Base-by-base conservation (phyloP, 2,113 vertebrate genomes). In the Oryzias woworae region DNA sequence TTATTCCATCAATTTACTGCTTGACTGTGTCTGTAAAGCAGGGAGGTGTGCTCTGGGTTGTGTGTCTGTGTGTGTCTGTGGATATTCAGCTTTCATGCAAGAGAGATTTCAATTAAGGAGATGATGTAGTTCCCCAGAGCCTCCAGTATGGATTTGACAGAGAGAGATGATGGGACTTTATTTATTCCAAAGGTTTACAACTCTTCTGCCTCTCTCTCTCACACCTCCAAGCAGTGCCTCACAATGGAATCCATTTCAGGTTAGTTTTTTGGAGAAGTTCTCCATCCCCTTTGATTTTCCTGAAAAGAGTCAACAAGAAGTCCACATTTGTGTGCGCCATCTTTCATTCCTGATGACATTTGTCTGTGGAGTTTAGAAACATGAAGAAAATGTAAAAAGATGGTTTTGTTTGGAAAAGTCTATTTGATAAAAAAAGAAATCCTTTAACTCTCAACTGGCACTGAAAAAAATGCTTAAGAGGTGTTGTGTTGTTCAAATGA, bases 21-120 rank as follows among this genome's bases (percentile, higher is more conserved):
- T 67, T 58, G 17, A 41, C 42, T 70, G 75, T 73, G 24, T 49
- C 18, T 53, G 60, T 28, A 57, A 14, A 28, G 20, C 16, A 6
- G 10, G 23, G 5, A 12, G 2, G 23, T 1, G 31, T 71, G 50
- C 49, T 55, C 59, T 45, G 28, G 55, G 58, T 42, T n/a, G 56
- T 5, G 36, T 24, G 62, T 66, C 7, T 28, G 46, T 20, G 51
- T 56, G 52, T 50, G 57, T 58, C 42, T 28, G 44, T 59, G 44
- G 46, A 26, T 59, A 22, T 58, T 23, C 24, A 53, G 56, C 64
- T 45, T 68, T 71, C 71, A 74, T 61, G 78, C 49, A 58, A 58
- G 55, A 69, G 49, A 73, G 43, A 73, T 73, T 73, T 81, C 66
- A 73, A 81, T 81, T 81, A 73, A 36, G 63, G 14, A 51, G 50